Base-by-base conservation (phyloP, 2,113 vertebrate species). In the Chaetura pelagica region DNA sequence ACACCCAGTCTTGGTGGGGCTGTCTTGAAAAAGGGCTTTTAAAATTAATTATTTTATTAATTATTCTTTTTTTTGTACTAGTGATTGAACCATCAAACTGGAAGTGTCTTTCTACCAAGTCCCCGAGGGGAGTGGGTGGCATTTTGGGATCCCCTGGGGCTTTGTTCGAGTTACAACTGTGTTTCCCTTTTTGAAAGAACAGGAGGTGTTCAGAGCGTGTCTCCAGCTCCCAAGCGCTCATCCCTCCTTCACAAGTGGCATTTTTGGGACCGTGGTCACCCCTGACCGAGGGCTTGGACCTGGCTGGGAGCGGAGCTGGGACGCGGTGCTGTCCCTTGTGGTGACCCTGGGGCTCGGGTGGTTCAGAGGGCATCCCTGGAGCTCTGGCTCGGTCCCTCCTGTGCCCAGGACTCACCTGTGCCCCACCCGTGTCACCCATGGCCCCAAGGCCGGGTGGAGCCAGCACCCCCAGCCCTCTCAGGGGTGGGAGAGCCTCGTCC, bases 241-340 rank as follows among this genome's bases (percentile, higher is more conserved):
- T 52, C 40, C 29, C 15, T 66, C 22, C 63, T 51, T 40, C 58
- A 10, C 32, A 2, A 4, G 66, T 2, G 75, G 7, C 10, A 0
- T 9, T 42, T 46, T 32, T 18, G 64, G n/a, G 15, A 30, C 20
- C 21, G 0, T 0, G 5, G 16, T 6, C 40, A 24, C 5, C 1
- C 49, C 49, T 22, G 21, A 23, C 12, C 22, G 9, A 3, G n/a
- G 23, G 2, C 21, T 29, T 1, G 13, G 15, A 22, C 16, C 9
- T 0, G 0, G 40, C 58, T 38, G 59, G 64, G 44, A 15, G 2
- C 1, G 32, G 27, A 44, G 6, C 32, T 0, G 1, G 21, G 68
- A 34, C 78, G 6, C 3, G 3, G 63, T 42, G 69, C 30, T 15
- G 12, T 48, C 0, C 1, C 26, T 40, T 52, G 15, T 1, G 22